These are phyloP conservation scores for Clarias pachynema DNA, from an alignment of 2,797 vertebrate species.

Conservation along the genomic window DNA sequence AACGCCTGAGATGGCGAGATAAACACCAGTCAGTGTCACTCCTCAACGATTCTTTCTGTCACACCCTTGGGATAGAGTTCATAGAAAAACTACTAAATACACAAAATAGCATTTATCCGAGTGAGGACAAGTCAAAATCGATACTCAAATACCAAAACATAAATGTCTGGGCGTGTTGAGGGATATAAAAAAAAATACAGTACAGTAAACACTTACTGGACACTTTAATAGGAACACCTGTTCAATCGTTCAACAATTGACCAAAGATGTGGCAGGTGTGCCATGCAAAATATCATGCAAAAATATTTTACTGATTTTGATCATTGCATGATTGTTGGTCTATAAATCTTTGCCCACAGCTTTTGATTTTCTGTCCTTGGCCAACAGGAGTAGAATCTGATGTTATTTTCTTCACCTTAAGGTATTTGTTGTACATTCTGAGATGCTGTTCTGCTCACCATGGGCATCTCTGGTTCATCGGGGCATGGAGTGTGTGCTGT, in stretches of 20 bases:
- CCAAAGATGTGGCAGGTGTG: not conserved
- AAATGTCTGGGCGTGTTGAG: not conserved
- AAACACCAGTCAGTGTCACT: conserved; percentile 47
- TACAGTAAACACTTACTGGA: not conserved
- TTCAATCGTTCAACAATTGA: not conserved
- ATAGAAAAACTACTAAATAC: conserved; percentile 15
- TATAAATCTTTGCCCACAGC: not conserved
- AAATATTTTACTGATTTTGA: not conserved
- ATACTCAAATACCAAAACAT: conserved; percentile 11
- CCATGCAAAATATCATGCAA: not conserved
- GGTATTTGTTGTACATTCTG: not conserved
- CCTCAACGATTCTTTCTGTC: conserved; percentile 51
- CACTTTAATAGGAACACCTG: conserved; percentile 10
- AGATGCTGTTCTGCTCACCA: not conserved
- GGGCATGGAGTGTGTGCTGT: too few species aligned
- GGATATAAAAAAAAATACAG: too few species aligned
- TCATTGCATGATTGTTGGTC: not conserved
- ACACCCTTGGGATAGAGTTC: conserved; percentile 35
- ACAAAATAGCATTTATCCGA: conserved; percentile 3
- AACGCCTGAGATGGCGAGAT: conserved; percentile 24
- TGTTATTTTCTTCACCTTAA: not conserved
- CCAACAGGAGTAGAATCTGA: not conserved
- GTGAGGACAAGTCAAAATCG: conserved; percentile 16
- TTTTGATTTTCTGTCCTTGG: not conserved
- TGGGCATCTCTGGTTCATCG: too few species aligned